phyloP scores from a whole-genome alignment of 2,888 invertebrate genomes.

The Volucella inanis region DNA sequence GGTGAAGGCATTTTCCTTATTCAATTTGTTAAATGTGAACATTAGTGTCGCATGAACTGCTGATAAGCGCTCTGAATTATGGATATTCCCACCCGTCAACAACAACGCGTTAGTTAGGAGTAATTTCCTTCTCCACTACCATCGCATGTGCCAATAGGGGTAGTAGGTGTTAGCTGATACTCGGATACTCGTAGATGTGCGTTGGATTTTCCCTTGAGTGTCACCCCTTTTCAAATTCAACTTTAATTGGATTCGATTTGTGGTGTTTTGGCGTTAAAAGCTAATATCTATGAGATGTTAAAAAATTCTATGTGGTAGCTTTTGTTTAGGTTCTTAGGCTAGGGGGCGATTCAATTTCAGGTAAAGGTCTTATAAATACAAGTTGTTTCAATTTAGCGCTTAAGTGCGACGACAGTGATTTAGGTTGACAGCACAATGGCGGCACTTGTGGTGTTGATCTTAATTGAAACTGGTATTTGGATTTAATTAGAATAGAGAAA shows the following conservation, averaged over 20 bases:
- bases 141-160: neutral
- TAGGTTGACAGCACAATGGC: slow-evolving; percentile 49
- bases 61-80: slow-evolving; percentile 71
- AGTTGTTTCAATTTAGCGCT: slow-evolving; percentile 49
- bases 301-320: slow-evolving; percentile 27
- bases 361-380: slow-evolving; percentile 42
- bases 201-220: neutral
- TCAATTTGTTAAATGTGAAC: slow-evolving; percentile 73
- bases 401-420: slow-evolving; percentile 43
- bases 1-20: slow-evolving; percentile 52
- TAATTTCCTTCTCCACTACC: no score
- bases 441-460: slow-evolving; percentile 32
- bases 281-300: slow-evolving; percentile 44
- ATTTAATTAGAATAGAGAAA: slow-evolving; percentile 51
- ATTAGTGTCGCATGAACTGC: slow-evolving; percentile 71
- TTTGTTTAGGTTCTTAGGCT: neutral
- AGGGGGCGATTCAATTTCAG: slow-evolving; percentile 1
- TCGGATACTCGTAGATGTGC: neutral
- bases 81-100: slow-evolving; percentile 45
- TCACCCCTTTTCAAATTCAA: slow-evolving; percentile 32
- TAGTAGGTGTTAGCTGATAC: neutral
- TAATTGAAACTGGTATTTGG: slow-evolving; percentile 54
- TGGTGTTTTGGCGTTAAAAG: slow-evolving; percentile 48
- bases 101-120: neutral
- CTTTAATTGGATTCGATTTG: slow-evolving; percentile 69